phyloP scores from a whole-genome alignment of 2,113 vertebrate genomes.

The Myrmecophaga tridactyla region DNA sequence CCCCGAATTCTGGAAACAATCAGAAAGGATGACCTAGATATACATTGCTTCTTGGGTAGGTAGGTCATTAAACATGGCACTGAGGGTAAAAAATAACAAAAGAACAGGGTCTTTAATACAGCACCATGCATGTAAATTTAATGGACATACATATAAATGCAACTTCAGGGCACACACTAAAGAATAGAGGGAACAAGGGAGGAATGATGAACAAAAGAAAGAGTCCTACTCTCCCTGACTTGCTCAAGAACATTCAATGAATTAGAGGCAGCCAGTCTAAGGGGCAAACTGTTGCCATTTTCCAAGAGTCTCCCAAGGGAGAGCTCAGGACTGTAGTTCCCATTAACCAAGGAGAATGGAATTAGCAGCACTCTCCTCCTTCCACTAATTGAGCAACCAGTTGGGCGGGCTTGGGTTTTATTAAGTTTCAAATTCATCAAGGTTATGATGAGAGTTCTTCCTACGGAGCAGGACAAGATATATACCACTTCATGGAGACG shows the following conservation, averaged over 20 bases:
- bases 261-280: background rate
- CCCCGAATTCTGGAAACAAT: background rate
- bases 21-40: background rate
- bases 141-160: background rate
- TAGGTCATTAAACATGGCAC: background rate
- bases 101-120: background rate
- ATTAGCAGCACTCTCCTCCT: background rate
- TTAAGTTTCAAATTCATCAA: background rate
- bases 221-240: background rate
- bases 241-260: background rate
- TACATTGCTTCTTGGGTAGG: background rate
- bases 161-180: background rate
- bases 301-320: background rate
- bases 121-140: background rate
- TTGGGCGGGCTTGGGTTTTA: background rate
- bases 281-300: background rate
- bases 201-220: background rate
- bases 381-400: background rate
- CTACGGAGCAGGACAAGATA: background rate
- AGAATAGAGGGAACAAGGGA: background rate
- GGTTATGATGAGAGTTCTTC: background rate
- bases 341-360: background rate
- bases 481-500: background rate
- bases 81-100: background rate
- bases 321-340: fast-evolving